Evolutionary conservation across 2,113 vertebrate genomes (phyloP), one percentile per base, ranked within the genome.

Genomic region (Callopanchax toddi): DNA sequence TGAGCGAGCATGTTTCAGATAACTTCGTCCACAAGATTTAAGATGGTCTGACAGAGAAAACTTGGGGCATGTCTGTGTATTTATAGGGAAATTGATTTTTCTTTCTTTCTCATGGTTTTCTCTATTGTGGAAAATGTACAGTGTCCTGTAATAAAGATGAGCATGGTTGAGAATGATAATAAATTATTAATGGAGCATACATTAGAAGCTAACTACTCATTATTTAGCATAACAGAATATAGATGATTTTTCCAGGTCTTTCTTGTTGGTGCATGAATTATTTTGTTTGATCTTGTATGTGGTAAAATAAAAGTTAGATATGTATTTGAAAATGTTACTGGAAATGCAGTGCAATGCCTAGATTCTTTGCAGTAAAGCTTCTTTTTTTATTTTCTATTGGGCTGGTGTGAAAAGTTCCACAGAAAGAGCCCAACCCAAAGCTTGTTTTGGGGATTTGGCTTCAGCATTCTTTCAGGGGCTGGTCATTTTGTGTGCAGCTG

Each of bases 401-500:
- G 45, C 6, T 63, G 50, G 39, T 81, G 67, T 62, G 51, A 71
- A 71, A 64, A 77, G 75, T 68, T 78, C 49, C 25, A 20, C 40
- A 43, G 61, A 23, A 23, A 78, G n/a, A n/a, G 74, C 71, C 72
- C 70, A 71, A 55, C 74, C 87, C 74, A 46, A 17, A 36, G 52
- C 40, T 57, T 76, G 75, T 84, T 84, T 74, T 65, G 71, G 78
- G 73, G 74, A 74, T 79, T 78, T 60, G 77, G 81, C 70, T 32
- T 56, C 71, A 65, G 79, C 81, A 78, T 86, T 76, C 72, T 76
- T 82, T 84, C 60, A 72, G 71, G 83, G 81, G 77, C 58, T 79
- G 74, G 74, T 44, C 64, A 56, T 75, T 72, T 76, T 86, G 65
- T 66, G 42, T 79, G 83, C 84, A 88, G 86, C 85, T 87, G 84